These are phyloP conservation scores for Halictus ligatus DNA, from an alignment of 2,888 invertebrate genomes.

Conservation along the genomic window DNA sequence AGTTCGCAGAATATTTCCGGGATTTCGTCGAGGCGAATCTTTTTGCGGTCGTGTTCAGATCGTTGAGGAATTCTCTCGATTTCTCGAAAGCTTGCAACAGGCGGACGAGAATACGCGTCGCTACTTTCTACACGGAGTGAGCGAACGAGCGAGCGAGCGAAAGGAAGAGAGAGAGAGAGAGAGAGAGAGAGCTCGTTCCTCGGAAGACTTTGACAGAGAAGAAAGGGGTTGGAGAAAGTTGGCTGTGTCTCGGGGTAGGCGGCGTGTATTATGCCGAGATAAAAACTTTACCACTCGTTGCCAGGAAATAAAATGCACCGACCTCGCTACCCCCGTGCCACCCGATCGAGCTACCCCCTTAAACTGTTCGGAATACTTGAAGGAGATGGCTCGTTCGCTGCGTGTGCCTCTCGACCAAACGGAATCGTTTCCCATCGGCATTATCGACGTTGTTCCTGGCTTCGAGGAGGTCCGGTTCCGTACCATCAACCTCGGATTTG, in stretches of 20 bases:
- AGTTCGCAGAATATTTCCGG: not conserved
- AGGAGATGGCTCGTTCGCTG: constrained; percentile 15
- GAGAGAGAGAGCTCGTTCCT: not conserved
- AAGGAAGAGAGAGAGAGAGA: not conserved
- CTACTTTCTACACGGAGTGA: not conserved
- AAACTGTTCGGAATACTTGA: constrained; percentile 22
- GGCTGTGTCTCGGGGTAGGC: constrained; percentile 20
- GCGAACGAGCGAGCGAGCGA: not conserved
- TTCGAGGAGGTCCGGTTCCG: not conserved
- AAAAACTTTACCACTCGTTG: constrained; percentile 48
- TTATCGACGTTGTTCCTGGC: not conserved
- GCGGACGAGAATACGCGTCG: constrained; percentile 21
- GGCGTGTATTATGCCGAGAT: constrained; percentile 44
- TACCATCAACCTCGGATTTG: constrained; percentile 7
- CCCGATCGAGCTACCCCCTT: constrained; percentile 28
- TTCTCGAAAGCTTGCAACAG: constrained; percentile 23
- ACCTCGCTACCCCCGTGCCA: constrained; percentile 9
- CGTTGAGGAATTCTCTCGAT: not conserved
- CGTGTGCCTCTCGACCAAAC: not conserved
- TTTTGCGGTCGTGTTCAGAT: not conserved
- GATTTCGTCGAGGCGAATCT: not conserved
- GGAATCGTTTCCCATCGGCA: constrained; percentile 2
- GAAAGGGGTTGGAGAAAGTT: constrained; percentile 27
- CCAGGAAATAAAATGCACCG: constrained; percentile 52
- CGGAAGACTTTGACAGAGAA: not conserved